Conservation (phyloP, 2,797 vertebrate genomes). For the Carcharodon carcharias region DNA sequence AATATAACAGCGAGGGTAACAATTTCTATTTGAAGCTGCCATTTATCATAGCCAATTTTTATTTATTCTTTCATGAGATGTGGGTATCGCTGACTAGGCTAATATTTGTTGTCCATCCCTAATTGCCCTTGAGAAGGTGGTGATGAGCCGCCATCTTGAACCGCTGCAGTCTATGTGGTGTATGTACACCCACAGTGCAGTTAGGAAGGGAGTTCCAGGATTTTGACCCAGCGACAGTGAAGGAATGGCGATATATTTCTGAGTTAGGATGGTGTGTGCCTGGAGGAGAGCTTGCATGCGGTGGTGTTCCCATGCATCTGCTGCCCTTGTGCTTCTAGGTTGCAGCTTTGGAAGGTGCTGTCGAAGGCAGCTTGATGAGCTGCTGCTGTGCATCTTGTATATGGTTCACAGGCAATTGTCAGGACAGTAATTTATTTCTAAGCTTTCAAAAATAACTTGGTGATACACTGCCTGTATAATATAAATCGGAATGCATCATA, state of each 20-base stretch:
- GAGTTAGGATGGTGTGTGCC: too few species aligned
- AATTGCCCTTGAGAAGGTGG: too few species aligned
- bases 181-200: background rate
- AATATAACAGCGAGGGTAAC: background rate
- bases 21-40: background rate
- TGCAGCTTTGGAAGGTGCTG: background rate
- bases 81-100: background rate
- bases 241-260: background rate
- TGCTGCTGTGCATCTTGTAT: background rate
- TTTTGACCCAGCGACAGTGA: background rate
- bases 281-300: too few species aligned
- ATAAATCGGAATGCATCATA: background rate
- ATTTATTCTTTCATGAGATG: background rate
- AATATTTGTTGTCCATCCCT: too few species aligned
- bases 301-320: too few species aligned
- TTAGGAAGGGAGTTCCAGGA: background rate
- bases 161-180: background rate
- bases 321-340: background rate
- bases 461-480: background rate
- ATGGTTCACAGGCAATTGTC: background rate
- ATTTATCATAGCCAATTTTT: background rate
- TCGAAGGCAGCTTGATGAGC: background rate
- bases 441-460: background rate
- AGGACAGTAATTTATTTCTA: background rate
- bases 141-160: background rate